Conservation (phyloP, 2,888 invertebrate species). For the Myopa testacea region DNA sequence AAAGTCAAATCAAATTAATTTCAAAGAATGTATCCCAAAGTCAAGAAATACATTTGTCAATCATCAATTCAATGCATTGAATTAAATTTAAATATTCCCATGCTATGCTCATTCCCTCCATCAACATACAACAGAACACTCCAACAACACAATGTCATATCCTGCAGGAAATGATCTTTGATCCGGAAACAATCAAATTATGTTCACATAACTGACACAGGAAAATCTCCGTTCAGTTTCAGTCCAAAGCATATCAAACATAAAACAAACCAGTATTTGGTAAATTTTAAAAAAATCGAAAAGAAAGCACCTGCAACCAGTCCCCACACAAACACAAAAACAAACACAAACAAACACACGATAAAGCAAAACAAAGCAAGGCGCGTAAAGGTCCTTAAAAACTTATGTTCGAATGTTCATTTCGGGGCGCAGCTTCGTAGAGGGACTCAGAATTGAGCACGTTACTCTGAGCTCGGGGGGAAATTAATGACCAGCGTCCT, state of each 20-base stretch:
- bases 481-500: background rate
- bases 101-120: background rate
- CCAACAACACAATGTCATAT: slow-evolving; percentile 52
- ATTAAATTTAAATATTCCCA: background rate
- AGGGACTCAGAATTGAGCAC: background rate
- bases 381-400: slow-evolving; percentile 5
- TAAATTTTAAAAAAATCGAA: slow-evolving; percentile 52
- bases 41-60: no score
- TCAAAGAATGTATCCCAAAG: no score
- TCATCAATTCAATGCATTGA: background rate
- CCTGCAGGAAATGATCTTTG: slow-evolving; percentile 66
- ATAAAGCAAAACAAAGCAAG: slow-evolving; percentile 8
- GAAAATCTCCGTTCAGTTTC: slow-evolving; percentile 53
- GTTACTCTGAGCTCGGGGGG: background rate
- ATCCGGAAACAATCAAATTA: slow-evolving; percentile 66
- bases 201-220: slow-evolving; percentile 46
- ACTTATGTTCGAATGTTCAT: background rate
- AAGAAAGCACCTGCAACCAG: slow-evolving; percentile 55
- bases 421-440: background rate
- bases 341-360: slow-evolving; percentile 15
- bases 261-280: slow-evolving; percentile 47
- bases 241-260: slow-evolving; percentile 30
- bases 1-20: no score
- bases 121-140: background rate
- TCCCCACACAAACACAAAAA: slow-evolving; percentile 34